Percentiles rank a stretch among this genome's conserved stretches.
Conservation (phyloP, 2,888 invertebrate genomes). For the Hedychridium roseum region DNA sequence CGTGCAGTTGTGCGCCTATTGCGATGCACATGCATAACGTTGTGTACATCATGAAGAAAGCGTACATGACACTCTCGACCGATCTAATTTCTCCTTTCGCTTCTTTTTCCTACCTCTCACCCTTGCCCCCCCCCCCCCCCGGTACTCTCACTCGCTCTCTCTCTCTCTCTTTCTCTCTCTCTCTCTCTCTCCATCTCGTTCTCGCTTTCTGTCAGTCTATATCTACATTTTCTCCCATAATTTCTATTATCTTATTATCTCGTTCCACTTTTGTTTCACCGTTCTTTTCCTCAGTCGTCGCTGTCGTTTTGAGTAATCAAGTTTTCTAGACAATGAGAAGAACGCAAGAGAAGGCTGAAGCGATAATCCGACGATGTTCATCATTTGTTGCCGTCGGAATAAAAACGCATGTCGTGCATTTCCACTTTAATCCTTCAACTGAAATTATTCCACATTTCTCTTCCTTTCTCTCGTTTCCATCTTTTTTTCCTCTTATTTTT, state of each 20-base stretch:
- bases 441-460: constrained; percentile 17
- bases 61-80: constrained; percentile 22
- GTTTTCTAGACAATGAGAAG: constrained; percentile 47
- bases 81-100: constrained; percentile 13
- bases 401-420: too few relatives aligned
- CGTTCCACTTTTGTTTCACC: background rate
- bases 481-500: constrained; percentile 4
- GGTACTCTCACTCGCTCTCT: constrained; percentile 12
- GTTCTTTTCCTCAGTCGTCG: constrained; percentile 14
- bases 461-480: constrained; percentile 7
- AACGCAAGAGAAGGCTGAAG: constrained; percentile 54
- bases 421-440: too few relatives aligned
- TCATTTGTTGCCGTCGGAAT: too few relatives aligned
- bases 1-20: constrained; percentile 21
- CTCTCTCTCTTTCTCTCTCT: constrained; percentile 8
- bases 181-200: constrained; percentile 5
- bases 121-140: too few relatives aligned
- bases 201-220: constrained; percentile 12
- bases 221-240: background rate
- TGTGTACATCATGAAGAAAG: constrained; percentile 29
- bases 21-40: constrained; percentile 9
- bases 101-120: constrained; percentile 10
- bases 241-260: too few relatives aligned
- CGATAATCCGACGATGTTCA: constrained; percentile 47
- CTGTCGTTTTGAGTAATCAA: constrained; percentile 14